Evolutionary conservation across 2,113 vertebrate genomes (phyloP), one percentile per base, ranked within the genome.

Genomic region (Ginglymostoma cirratum): DNA sequence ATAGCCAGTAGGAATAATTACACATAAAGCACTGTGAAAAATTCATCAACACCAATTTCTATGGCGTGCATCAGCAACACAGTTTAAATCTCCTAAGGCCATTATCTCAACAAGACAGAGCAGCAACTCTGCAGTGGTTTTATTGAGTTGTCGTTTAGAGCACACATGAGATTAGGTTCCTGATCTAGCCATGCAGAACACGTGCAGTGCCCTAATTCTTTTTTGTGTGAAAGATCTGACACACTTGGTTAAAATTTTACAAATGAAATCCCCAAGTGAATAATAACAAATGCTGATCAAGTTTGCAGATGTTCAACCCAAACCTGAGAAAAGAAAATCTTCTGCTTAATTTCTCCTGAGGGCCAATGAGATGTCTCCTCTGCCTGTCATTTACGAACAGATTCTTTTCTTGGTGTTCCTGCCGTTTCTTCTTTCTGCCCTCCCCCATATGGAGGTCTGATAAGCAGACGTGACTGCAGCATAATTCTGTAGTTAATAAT

Each of bases 1-100:
- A 96, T 69, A 97, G 96, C 96, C 83, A 96, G 30, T 72, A 96
- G 96, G 96, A 96, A 96, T 95, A 96, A 96, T 96, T 96, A 96
- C 89, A 94, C 96, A 96, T 96, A 96, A 96, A 90, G 96, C 96
- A 96, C 4, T 96, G 95, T 96, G 96, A 92, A 96, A 96, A 96
- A 96, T 96, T 80, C 85, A 96, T 96, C 96, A 96, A 89, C 30
- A 69, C 96, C 86, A 96, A 83, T 94, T 96, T 96, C 96, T 96
- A 97, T 30, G 96, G 94, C 93, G 86, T 95, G 69, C 67, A 10
- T 96, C 78, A 96, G 94, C 96, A 95, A 70, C 72, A 83, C 89
- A 96, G 72, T 69, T 95, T 48, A 94, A 83, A 94, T 96, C 87
- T 96, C 83, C 95, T 86, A 83, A 72, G 78, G 78, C 52, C 69